These are phyloP conservation scores for Platichthys flesus DNA, from an alignment of 2,113 vertebrate species.

Conservation along the genomic window DNA sequence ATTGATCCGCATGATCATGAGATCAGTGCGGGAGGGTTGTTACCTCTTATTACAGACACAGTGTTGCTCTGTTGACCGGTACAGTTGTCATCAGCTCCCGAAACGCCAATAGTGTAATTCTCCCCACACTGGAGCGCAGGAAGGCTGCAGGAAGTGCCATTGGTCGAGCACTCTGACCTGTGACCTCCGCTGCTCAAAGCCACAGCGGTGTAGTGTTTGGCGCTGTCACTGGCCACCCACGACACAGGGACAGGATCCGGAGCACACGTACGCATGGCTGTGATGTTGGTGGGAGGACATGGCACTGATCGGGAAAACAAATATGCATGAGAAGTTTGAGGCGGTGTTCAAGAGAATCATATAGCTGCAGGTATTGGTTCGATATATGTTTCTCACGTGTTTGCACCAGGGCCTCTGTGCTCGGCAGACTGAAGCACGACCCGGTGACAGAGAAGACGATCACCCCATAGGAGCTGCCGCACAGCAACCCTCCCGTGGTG, in stretches of 20 bases:
- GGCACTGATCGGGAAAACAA: conserved; percentile 57
- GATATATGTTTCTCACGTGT: conserved; percentile 52
- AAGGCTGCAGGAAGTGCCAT: conserved; percentile 65
- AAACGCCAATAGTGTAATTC: conserved; percentile 70
- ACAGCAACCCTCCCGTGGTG: conserved; percentile 49
- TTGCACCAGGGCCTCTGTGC: conserved; percentile 52
- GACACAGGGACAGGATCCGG: conserved; percentile 51
- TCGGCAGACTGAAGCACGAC: conserved; percentile 63
- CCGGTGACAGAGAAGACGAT: conserved; percentile 29
- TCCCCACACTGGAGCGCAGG: conserved; percentile 70
- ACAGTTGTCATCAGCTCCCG: conserved; percentile 61
- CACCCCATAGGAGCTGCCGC: conserved; percentile 65
- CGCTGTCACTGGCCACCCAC: conserved; percentile 68
- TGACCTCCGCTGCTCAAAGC: conserved; percentile 60
- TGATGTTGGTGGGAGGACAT: conserved; percentile 69
- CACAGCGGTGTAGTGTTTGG: conserved; percentile 61
- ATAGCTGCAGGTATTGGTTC: neutral
- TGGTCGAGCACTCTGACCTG: conserved; percentile 58
- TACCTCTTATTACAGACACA: conserved; percentile 63
- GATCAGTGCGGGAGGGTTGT: neutral
- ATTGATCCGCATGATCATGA: neutral
- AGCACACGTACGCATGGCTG: conserved; percentile 39
- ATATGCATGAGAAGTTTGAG: neutral
- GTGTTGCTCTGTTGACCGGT: conserved; percentile 52
- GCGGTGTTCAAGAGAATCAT: neutral